Base-by-base conservation (phyloP, 2,113 vertebrate genomes). In the Speoplatyrhinus poulsoni region DNA sequence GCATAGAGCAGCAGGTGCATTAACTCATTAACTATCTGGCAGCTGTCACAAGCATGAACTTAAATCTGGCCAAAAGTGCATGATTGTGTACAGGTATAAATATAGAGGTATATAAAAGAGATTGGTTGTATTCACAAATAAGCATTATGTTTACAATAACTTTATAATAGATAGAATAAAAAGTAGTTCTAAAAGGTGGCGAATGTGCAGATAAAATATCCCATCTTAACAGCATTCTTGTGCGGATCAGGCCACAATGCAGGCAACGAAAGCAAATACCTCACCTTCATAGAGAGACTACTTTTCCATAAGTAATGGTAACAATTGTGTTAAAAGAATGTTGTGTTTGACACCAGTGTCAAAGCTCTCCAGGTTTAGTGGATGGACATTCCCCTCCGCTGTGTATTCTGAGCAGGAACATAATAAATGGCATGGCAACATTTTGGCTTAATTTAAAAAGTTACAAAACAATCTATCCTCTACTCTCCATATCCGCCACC, bases 61-160 rank as follows among this genome's bases (percentile, higher is more conserved):
- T 80, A 61, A 82, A 72, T 15, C 57, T 80, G 70, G 71, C 79
- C 80, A 75, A 82, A 89, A 84, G 86, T 89, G 85, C 80, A 69
- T 71, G 55, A 74, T 58, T 81, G 77, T 83, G 73, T 76, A 69
- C 67, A 86, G 77, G 54, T 73, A 75, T 68, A 62, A 36, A 77
- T 65, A 76, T 54, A 73, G 47, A 81, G 33, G 70, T 69, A 73
- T 79, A 57, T 62, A 26, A 46, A 32, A 73, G 59, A 74, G 60
- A 55, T 53, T 11, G 46, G 64, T 36, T 67, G 58, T 17, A 36
- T 49, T 16, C 3, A 19, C 19, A 15, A 67, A 62, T 60, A 17
- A 68, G 74, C 63, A 72, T 54, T 67, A 67, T 56, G 17, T 49
- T 75, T 12, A 32, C 60, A 60, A 50, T 19, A 60, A 69, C 46